Conservation (phyloP, 2,113 vertebrate species). For the Ginglymostoma cirratum region DNA sequence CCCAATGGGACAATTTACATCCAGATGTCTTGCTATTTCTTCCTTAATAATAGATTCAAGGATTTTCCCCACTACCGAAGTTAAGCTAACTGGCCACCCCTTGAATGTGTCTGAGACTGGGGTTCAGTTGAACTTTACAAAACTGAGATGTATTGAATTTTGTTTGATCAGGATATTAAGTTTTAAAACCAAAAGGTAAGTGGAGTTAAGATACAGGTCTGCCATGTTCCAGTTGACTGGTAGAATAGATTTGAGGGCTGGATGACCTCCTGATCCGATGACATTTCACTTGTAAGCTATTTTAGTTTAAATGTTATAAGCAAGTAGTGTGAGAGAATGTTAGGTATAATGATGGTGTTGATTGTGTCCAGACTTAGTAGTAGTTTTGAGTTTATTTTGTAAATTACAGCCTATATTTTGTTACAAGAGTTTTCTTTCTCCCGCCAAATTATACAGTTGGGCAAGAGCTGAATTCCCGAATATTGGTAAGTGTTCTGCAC, state of each 20-base stretch:
- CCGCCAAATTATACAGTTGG: conserved; percentile 57
- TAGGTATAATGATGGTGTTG: neutral
- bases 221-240: neutral
- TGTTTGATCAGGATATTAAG: neutral
- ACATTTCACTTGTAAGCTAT: neutral
- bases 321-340: neutral
- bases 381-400: neutral
- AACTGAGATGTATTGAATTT: neutral
- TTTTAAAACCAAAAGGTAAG: neutral
- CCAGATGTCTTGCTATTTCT: no score
- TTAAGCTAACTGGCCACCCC: neutral
- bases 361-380: neutral
- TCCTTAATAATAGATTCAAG: no score
- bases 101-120: neutral
- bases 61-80: no score
- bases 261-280: neutral
- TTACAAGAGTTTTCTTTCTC: neutral
- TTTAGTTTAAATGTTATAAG: neutral
- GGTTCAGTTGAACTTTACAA: neutral
- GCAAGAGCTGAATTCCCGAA: conserved; percentile 86
- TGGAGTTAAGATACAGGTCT: neutral
- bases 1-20: no score
- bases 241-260: neutral
- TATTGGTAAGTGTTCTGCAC: conserved; percentile 71
- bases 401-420: no score